Evolutionary conservation across 1,140 invertebrate species (phyloP), one percentile per base, ranked within the genome.

Genomic region (Drosophila auraria): DNA sequence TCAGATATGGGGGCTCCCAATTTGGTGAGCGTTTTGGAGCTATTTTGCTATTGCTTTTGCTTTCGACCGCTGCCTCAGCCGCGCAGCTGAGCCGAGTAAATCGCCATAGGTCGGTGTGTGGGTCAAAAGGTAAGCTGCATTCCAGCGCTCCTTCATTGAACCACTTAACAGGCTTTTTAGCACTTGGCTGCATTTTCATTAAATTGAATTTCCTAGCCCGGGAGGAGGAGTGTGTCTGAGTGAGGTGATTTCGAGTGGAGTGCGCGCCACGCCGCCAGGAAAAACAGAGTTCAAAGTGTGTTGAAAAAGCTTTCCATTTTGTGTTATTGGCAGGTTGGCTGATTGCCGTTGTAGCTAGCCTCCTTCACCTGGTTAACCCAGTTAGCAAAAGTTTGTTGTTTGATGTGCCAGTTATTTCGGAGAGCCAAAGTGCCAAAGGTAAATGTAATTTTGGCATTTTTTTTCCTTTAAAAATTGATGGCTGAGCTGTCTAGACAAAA

Each of bases 311-410:
- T 71, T 74, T 74, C 71, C 56, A 74, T 74, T 74, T 72, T 72
- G 66, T 62, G 47, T 73, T 78, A 83, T 83, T 79, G 81, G 76
- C 81, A 80, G 64, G 62, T 54, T 38, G 57, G 23, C 11, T 40
- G 15, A 33, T 33, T 27, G 60, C 15, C 49, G 51, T 50, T 53
- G 47, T 23, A 20, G 11, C 30, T 11, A 27, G 45, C 53, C 64
- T 58, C 53, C 64, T 58, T 56, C 66, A 70, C 53, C 56, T 54
- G 74, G 82, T 65, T 84, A 84, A 84, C 82, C 82, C 40, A 84
- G 82, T 84, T 84, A 84, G 78, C 36, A 25, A 81, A 58, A 73
- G 69, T 44, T 73, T 75, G 80, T 87, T 82, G 83, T 84, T 82
- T 84, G 82, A 82, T 84, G 82, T 82, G 61, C 83, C 58, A 78